Evolutionary conservation across 2,797 vertebrate genomes (phyloP), one percentile per base, ranked within the genome.

Genomic region (Tarsius wallacei): DNA sequence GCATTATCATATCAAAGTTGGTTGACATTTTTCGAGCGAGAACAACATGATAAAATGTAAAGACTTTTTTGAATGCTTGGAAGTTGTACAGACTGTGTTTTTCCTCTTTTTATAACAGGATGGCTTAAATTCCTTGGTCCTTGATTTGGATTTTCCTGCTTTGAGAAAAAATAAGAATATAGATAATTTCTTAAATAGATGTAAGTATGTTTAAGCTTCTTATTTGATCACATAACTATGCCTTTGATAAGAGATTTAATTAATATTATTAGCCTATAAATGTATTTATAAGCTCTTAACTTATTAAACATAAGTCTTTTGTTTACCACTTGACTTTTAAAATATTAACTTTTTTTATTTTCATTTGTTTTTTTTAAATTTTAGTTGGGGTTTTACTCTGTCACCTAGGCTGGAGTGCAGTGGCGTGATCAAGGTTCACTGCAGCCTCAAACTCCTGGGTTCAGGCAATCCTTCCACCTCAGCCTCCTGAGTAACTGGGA

Each of bases 111-210:
- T 96, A 98, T 93, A 99, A 88, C 97, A 99, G 99, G 99, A 99
- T 99, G 99, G 99, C 93, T 99, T 99, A 98, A 99, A 99, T 93
- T 99, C 99, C 88, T 97, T 99, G 99, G 99, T 99, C 97, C 99
- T 99, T 98, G 99, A 99, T 98, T 98, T 99, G 98, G 99, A 99
- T 99, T 99, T 99, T 98, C 99, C 99, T 64, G 99, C 99, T 0
- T 99, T 99, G 95, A 99, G 99, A 97, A 99, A 99, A 99, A 99
- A 99, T 99, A 99, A 99, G 99, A 99, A 99, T 98, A 99, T 99
- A 2, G 99, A 99, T 98, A 99, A 99, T 97, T 99, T 99, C 98
- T 98, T 99, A 98, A 99, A 99, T 98, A 99, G 99, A 99, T 99
- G 99, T 99, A 98, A 99, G 99, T 99, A 84, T 89, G 19, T 68